Evolutionary conservation across 1,140 invertebrate genomes (phyloP).

Genomic region (Oryctes rhinoceros): DNA sequence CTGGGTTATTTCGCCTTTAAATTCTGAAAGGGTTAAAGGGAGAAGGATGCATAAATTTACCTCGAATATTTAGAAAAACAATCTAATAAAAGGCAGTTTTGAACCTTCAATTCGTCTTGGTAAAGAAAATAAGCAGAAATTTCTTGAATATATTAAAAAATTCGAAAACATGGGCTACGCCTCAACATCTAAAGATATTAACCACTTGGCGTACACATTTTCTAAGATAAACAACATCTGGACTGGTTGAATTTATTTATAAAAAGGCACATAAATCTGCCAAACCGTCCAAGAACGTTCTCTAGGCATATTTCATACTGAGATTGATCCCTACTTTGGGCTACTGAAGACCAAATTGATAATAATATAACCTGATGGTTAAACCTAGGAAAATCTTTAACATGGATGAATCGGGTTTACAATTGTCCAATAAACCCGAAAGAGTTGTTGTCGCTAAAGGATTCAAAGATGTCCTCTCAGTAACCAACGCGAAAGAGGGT

Average conservation of each 20-base stretch:
- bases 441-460: constrained; percentile 60
- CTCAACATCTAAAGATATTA: background rate
- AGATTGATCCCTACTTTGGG: background rate
- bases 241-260: constrained; percentile 13
- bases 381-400: constrained; percentile 58
- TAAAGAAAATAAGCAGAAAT: background rate
- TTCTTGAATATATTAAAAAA: background rate
- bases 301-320: no score
- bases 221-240: background rate
- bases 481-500: no score
- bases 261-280: background rate
- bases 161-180: constrained; percentile 8
- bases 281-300: background rate
- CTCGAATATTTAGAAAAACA: background rate
- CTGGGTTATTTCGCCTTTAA: no score
- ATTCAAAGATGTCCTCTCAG: background rate
- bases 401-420: constrained; percentile 59
- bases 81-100: background rate
- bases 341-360: background rate
- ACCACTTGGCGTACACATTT: background rate
- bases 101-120: background rate
- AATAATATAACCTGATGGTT: constrained; percentile 48
- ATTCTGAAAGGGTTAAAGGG: no score
- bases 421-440: constrained; percentile 59
- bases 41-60: no score